Evolutionary conservation across 2,113 vertebrate genomes (phyloP), one percentile per base, ranked within the genome.

Genomic region (Pavo muticus): DNA sequence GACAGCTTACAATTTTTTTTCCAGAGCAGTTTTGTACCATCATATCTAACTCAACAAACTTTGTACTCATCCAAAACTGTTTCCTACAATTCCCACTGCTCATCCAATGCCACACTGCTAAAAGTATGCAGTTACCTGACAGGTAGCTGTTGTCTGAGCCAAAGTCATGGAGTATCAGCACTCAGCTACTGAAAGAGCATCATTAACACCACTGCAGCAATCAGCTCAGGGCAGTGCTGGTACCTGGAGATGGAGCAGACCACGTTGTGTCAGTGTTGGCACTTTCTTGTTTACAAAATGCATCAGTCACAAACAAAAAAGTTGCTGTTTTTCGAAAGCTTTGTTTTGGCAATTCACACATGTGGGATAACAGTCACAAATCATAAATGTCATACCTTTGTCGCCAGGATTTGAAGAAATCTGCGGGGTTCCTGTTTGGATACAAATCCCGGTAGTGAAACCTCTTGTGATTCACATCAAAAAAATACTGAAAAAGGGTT

Each of bases 401-500:
- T 91, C 88, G 1, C 61, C 44, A 95, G 78, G 84, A 93, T 87
- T 94, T 95, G 60, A 95, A 92, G 94, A 93, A 88, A 85, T 69
- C 94, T 94, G 64, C 84, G 80, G 84, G 87, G 93, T 42, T 96
- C 84, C 95, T 87, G 59, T 93, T 96, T 92, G 90, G 82, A 91
- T 90, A 86, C 63, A 93, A 95, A 95, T 95, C 88, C 76, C 82
- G 24, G 61, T 67, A 88, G 95, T 73, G 3, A 0, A 14, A 48
- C 63, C 60, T 95, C 93, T 77, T 84, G 91, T 0, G 6, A 88
- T 83, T 88, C 84, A 94, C 90, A 90, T 97, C 17, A 96, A 95
- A 94, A 94, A 87, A 84, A 79, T 54, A 80, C 59, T 94, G 65
- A 56, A 70, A 95, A 85, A 83, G 29, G 68, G 79, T 92, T 93